These are phyloP conservation scores for Panopea generosa DNA, from an alignment of 2,888 invertebrate species.

Conservation along the genomic window DNA sequence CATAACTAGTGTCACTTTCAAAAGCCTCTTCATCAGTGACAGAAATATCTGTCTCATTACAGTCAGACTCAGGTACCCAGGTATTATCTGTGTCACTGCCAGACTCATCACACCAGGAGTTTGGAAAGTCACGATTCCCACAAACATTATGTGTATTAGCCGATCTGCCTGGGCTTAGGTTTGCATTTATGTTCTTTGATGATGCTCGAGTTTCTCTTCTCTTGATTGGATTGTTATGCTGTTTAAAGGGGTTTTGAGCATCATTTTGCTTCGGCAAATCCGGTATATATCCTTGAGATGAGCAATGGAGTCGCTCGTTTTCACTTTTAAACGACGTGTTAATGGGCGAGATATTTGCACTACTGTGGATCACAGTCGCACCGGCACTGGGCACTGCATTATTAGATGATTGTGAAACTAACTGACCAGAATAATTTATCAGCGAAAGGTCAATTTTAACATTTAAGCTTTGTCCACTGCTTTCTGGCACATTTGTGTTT, in stretches of 20 bases:
- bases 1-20: slow-evolving; percentile 68
- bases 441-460: slow-evolving; percentile 62
- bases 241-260: not conserved
- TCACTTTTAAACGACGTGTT: not conserved
- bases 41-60: slow-evolving; percentile 46
- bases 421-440: slow-evolving; percentile 55
- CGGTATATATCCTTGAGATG: not conserved
- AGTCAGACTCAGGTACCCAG: slow-evolving; percentile 53
- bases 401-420: slow-evolving; percentile 20
- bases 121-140: slow-evolving; percentile 32
- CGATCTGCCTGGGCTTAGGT: slow-evolving; percentile 10
- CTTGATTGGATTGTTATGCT: not conserved
- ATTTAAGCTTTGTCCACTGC: slow-evolving; percentile 50
- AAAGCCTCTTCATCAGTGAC: slow-evolving; percentile 58
- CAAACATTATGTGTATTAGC: slow-evolving; percentile 2
- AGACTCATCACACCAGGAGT: slow-evolving; percentile 46
- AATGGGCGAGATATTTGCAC: slow-evolving; percentile 34
- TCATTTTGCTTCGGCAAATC: not conserved
- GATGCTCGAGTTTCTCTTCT: slow-evolving; percentile 11
- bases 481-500: slow-evolving; percentile 10
- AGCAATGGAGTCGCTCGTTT: not conserved
- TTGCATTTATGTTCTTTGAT: slow-evolving; percentile 4
- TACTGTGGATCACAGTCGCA: slow-evolving; percentile 12
- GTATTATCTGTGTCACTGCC: slow-evolving; percentile 57
- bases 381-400: slow-evolving; percentile 20